These are phyloP conservation scores for Planiliza haematocheilus DNA, from an alignment of 2,113 vertebrate species.

Conservation along the genomic window DNA sequence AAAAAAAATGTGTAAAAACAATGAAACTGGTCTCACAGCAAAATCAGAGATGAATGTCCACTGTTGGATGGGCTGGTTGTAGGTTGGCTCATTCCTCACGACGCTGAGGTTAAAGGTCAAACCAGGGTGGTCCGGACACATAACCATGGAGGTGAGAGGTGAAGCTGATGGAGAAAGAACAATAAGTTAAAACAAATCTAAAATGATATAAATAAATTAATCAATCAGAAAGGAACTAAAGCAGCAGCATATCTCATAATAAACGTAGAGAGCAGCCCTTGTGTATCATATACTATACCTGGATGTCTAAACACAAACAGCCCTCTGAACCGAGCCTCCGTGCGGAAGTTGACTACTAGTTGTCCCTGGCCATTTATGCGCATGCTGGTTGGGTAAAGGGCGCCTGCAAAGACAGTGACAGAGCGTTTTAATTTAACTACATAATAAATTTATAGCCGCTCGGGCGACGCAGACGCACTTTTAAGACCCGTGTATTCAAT, in stretches of 20 bases:
- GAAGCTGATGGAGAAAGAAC: slow-evolving; percentile 81
- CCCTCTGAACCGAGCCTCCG: slow-evolving; percentile 92
- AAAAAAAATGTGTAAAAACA: not conserved
- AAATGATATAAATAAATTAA: too few relatives aligned
- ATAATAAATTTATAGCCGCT: not conserved
- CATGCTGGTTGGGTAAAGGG: slow-evolving; percentile 96
- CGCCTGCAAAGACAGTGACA: slow-evolving; percentile 82
- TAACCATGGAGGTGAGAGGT: slow-evolving; percentile 86
- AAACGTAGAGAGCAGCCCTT: not conserved
- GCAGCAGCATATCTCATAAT: not conserved
- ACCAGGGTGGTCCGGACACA: slow-evolving; percentile 89
- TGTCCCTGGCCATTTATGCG: slow-evolving; percentile 90
- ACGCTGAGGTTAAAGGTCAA: slow-evolving; percentile 93
- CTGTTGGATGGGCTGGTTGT: slow-evolving; percentile 92
- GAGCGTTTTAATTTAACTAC: not conserved
- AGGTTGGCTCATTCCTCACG: slow-evolving; percentile 88
- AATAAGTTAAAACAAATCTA: not conserved
- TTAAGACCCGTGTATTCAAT: not conserved
- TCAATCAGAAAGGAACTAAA: not conserved
- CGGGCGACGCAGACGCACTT: not conserved
- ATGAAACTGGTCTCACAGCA: slow-evolving; percentile 81
- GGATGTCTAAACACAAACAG: slow-evolving; percentile 90
- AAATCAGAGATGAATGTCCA: slow-evolving; percentile 96
- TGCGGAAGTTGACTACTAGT: slow-evolving; percentile 95
- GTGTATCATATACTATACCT: slow-evolving; percentile 46